Percentiles rank a stretch among this genome's conserved stretches.
Conservation (phyloP, 1,140 invertebrate genomes). For the Sarcophaga bullata region DNA sequence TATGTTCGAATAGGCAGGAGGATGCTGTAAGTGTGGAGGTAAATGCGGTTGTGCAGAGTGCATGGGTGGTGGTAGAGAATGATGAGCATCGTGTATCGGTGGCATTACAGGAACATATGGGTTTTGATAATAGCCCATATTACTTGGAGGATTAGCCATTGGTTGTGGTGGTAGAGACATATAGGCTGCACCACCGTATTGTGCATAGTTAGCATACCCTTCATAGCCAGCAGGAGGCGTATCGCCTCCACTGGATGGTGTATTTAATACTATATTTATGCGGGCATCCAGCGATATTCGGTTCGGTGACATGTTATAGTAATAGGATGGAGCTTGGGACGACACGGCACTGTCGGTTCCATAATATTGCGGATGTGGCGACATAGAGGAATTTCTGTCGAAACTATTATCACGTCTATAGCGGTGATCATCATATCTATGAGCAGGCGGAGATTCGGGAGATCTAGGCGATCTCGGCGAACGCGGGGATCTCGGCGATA, state of each 20-base stretch:
- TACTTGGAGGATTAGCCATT: conserved; percentile 21
- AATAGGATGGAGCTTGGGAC: conserved; percentile 45
- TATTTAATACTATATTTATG: conserved; percentile 46
- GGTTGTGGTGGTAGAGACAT: conserved; percentile 47
- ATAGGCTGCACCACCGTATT: conserved; percentile 56
- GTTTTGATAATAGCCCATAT: conserved; percentile 49
- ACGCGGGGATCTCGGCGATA: conserved; percentile 35
- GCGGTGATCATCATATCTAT: conserved; percentile 28
- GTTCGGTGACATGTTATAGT: conserved; percentile 39
- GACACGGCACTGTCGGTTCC: conserved; percentile 27
- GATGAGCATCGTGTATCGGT: background rate
- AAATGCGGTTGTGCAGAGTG: background rate
- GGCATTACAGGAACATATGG: conserved; percentile 49
- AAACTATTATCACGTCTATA: conserved; percentile 22
- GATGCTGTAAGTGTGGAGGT: background rate
- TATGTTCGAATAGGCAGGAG: conserved; percentile 41
- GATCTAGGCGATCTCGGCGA: background rate
- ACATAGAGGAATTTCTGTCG: conserved; percentile 38
- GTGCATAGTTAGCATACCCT: conserved; percentile 42
- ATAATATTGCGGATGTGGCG: conserved; percentile 38
- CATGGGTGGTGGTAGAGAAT: background rate
- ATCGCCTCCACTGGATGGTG: background rate
- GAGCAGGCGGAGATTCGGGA: background rate
- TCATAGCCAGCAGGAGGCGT: conserved; percentile 48
- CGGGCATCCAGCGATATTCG: conserved; percentile 44